A percentile compares a stretch with the other conserved stretches of the same genome.
Conservation (phyloP, 2,113 vertebrate genomes). For the Coryphaenoides rupestris region DNA sequence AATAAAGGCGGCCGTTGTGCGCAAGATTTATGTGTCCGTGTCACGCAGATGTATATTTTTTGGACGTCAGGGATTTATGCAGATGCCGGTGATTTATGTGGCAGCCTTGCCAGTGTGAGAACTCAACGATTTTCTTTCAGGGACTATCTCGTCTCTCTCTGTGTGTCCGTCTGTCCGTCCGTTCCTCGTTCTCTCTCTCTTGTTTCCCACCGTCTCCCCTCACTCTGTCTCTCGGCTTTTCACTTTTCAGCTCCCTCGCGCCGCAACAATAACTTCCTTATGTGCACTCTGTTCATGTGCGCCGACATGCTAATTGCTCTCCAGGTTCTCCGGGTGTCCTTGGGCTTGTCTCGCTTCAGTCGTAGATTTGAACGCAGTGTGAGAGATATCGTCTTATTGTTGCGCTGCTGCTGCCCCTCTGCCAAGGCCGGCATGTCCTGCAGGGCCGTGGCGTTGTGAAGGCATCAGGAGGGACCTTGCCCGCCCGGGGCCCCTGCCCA, state of each 20-base stretch:
- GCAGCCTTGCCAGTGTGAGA: slow-evolving; percentile 22
- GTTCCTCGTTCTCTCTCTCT: background rate
- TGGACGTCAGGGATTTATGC: slow-evolving; percentile 24
- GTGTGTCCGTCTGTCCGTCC: slow-evolving; percentile 1
- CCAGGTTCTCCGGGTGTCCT: too few species aligned
- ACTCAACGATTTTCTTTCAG: slow-evolving; percentile 26
- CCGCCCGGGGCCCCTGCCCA: slow-evolving; percentile 21
- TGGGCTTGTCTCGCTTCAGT: too few species aligned
- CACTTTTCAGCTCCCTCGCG: background rate
- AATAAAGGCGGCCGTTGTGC: slow-evolving; percentile 37
- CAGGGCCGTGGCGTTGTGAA: background rate
- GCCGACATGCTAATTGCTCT: too few species aligned
- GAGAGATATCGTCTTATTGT: background rate
- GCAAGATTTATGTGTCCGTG: slow-evolving; percentile 35
- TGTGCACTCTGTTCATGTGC: background rate
- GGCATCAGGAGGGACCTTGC: background rate
- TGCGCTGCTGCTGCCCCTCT: background rate
- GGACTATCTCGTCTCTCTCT: slow-evolving; percentile 11
- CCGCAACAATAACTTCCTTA: background rate
- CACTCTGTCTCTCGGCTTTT: background rate
- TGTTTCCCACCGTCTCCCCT: background rate
- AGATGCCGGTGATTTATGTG: slow-evolving; percentile 49
- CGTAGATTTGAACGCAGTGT: too few species aligned
- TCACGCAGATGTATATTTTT: slow-evolving; percentile 29
- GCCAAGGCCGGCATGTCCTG: background rate